Evolutionary conservation across 2,113 vertebrate species (phyloP).

Genomic region (Coreoperca whiteheadi): DNA sequence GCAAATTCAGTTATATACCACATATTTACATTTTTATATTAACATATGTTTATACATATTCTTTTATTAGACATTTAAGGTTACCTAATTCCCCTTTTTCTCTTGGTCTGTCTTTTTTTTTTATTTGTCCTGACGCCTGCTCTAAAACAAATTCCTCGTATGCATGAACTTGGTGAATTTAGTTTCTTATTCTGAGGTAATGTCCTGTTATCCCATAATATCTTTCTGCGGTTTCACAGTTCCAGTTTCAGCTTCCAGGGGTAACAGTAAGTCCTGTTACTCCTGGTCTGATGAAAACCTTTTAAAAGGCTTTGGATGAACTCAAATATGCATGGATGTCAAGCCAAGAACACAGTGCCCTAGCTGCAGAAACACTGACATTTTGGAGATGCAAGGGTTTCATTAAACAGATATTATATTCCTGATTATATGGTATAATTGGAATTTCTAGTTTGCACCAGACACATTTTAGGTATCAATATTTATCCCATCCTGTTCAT

Average conservation of each 20-base stretch:
- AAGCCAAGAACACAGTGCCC: background rate
- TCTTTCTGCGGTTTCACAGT: background rate
- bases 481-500: background rate
- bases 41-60: too few relatives aligned
- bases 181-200: background rate
- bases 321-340: conserved; percentile 8
- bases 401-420: too few relatives aligned
- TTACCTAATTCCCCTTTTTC: too few relatives aligned
- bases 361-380: background rate
- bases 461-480: background rate
- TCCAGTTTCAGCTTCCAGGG: background rate
- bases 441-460: background rate
- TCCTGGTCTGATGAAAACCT: conserved; percentile 20
- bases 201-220: background rate
- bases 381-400: background rate
- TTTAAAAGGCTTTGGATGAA: background rate
- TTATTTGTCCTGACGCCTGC: background rate
- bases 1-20: too few relatives aligned
- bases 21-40: too few relatives aligned
- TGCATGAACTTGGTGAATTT: too few relatives aligned
- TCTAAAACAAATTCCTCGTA: background rate
- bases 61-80: too few relatives aligned
- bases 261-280: background rate
- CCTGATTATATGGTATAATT: too few relatives aligned
- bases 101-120: background rate